A percentile compares a stretch with the other conserved stretches of the same genome.
Conservation (phyloP, 2,797 vertebrate species). For the Strix occidentalis region DNA sequence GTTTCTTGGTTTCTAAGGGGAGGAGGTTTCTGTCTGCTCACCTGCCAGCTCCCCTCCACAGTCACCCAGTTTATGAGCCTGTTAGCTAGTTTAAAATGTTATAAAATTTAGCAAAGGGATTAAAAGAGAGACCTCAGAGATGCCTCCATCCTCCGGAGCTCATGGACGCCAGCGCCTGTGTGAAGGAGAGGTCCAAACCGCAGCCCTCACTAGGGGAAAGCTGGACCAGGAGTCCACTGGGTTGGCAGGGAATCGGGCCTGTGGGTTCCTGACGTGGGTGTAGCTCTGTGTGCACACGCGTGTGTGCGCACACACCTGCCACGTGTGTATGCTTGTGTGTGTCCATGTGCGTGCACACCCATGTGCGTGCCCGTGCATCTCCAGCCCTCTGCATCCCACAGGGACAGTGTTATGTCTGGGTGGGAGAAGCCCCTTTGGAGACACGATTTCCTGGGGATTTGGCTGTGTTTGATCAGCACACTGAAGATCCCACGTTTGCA, state of each 20-base stretch:
- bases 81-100: neutral
- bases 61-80: accelerated
- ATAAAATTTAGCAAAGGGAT: neutral
- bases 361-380: accelerated
- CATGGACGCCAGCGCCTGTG: accelerated
- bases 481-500: neutral
- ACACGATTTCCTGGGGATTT: neutral
- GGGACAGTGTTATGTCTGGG: accelerated
- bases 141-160: neutral
- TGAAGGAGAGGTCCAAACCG: accelerated
- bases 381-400: neutral
- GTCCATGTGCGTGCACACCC: neutral
- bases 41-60: neutral
- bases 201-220: neutral
- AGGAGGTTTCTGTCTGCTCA: neutral
- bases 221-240: neutral
- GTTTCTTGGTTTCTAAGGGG: neutral
- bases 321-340: too few relatives aligned
- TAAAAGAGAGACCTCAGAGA: neutral
- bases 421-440: neutral
- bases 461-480: neutral
- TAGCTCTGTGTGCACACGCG: neutral
- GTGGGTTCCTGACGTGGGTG: accelerated
- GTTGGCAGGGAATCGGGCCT: accelerated
- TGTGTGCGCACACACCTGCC: neutral